Evolutionary conservation across 2,888 invertebrate species (phyloP).

Genomic region (Epinotia ramella): DNA sequence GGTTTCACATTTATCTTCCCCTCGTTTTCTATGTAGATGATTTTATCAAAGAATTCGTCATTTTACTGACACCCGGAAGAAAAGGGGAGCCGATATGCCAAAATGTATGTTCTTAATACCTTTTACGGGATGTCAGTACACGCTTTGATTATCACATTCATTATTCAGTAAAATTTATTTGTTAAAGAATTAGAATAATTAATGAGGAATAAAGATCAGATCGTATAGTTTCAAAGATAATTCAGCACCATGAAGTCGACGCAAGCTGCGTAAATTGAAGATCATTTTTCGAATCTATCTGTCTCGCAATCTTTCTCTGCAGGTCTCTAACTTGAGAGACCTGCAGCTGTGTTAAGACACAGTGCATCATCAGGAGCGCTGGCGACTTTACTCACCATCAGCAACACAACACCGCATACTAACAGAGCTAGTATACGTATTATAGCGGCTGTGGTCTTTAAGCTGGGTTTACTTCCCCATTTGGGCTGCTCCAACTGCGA

Average conservation of each 20-base stretch:
- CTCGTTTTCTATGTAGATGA: slow-evolving; percentile 37
- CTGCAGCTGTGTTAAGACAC: no score
- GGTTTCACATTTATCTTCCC: slow-evolving; percentile 50
- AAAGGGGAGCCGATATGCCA: neutral
- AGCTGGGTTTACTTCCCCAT: no score
- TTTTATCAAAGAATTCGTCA: slow-evolving; percentile 27
- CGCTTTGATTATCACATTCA: slow-evolving; percentile 8
- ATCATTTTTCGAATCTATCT: no score
- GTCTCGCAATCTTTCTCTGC: no score
- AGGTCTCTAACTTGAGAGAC: no score
- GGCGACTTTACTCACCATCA: no score
- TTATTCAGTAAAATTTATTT: neutral
- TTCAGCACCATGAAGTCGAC: no score
- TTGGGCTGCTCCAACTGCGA: neutral
- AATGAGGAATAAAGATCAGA: neutral
- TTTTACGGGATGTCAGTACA: neutral
- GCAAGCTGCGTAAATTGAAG: no score
- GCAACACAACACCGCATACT: no score
- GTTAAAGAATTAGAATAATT: neutral
- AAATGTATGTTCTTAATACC: neutral
- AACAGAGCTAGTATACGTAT: no score
- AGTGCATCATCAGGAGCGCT: no score
- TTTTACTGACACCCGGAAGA: neutral
- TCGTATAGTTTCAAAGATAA: neutral
- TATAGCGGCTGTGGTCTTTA: no score